Evolutionary conservation across 2,113 vertebrate species (phyloP), one percentile per base, ranked within the genome.

Genomic region (Panthera tigris): DNA sequence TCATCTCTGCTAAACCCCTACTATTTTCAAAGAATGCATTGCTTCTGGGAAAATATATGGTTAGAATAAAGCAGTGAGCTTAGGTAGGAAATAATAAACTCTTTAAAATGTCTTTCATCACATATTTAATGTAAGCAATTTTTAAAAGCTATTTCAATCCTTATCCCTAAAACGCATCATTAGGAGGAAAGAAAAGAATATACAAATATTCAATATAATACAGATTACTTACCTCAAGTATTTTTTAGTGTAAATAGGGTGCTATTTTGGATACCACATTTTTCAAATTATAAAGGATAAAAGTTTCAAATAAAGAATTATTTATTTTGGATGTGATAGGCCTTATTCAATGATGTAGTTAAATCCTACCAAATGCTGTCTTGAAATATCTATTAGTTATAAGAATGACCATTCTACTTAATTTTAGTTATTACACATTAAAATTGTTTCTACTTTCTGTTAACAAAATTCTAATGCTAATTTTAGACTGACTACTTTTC

Each of bases 381-480:
- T 76, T 96, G 2, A 97, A 96, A 95, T 73, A 41, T 76, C 33
- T 83, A 65, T 76, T 52, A 94, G 94, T 93, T 89, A 78, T 78
- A 78, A 25, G 27, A 89, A 68, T 74, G 9, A 74, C 66, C 39
- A 95, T 61, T 18, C 82, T 84, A 84, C 31, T 63, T 86, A 57
- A 81, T 41, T 91, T 88, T 88, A 83, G 83, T 87, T 88, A 57
- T 45, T 92, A 29, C n/a, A 15, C 71, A 6, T 50, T 94, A 86
- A 96, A 94, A 86, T 85, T 52, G 52, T 79, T 85, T 93, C 23
- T 91, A 36, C 23, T 93, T 71, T 2, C 12, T 69, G 74, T 39
- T 94, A 96, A 90, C 21, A 94, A 81, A 89, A 95, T 71, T 65
- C 41, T 85, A 96, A 65, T 94, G 18, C 1, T 80, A 73, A 86